A percentile compares a stretch with the other conserved stretches of the same genome.
Evolutionary conservation across 2,888 invertebrate genomes (phyloP).

Genomic region (Acanthosepion lycidas): DNA sequence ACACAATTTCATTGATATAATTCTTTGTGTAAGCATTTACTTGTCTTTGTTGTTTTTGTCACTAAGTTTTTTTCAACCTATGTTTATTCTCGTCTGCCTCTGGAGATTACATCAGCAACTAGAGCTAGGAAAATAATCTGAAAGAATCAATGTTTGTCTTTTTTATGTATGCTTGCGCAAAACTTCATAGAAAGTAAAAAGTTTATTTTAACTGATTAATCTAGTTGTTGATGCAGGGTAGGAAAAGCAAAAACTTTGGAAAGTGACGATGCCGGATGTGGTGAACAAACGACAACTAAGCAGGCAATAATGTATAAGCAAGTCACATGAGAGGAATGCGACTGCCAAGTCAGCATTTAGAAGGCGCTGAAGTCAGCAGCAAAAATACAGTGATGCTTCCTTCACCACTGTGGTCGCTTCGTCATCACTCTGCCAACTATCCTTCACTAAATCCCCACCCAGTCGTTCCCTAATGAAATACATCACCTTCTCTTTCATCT

Average conservation of each 20-base stretch:
- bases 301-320: no score
- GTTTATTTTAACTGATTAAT: neutral
- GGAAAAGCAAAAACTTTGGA: neutral
- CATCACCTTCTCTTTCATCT: neutral
- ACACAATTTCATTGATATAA: no score
- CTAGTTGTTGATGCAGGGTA: neutral
- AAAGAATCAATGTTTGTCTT: no score
- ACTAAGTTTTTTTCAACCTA: no score
- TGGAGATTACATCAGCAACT: no score
- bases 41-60: no score
- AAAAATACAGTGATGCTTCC: neutral
- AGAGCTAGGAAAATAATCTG: no score
- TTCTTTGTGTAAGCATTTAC: no score
- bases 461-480: neutral
- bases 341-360: neutral
- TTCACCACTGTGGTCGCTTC: conserved; percentile 20
- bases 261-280: neutral
- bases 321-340: neutral
- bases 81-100: no score
- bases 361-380: neutral
- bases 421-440: neutral
- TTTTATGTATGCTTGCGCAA: no score
- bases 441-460: neutral
- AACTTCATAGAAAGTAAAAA: no score
- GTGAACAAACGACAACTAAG: neutral